Evolutionary conservation across 92 coral and sea anemone genomes (phyloP), one percentile per base, ranked within the genome.

Genomic region (Muricea muricata): DNA sequence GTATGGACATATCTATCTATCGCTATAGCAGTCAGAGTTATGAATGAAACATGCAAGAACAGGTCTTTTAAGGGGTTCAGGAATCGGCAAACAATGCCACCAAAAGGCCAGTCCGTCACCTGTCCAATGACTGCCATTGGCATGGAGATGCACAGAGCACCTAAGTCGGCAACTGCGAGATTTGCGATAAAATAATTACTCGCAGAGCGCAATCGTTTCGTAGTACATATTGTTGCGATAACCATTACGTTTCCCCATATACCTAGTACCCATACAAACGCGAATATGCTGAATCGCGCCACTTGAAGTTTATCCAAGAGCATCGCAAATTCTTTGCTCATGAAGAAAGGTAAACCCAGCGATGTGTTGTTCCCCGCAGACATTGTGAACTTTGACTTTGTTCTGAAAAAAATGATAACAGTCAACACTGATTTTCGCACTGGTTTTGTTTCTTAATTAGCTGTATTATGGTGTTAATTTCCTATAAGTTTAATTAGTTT

Each of bases 221-320:
- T 41, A 55, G 83, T 55, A 37, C 61, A 78, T 32, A 78, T 78
- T 4, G 83, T 56, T 21, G 45, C 28, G 33, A 78, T 78, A 52
- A 78, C 83, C 70, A 78, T 78, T 7, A 78, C 21, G 71, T 78
- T 78, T 7, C 83, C 83, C 83, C 83, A 78, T 5, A 78, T 33
- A 26, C 83, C 83, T 7, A 78, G 46, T n/a, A 78, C 70, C 18
- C 55, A 78, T 1, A 78, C 83, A 26, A 78, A 78, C 0, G 83
- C 15, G 71, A 78, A 78, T 31, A 78, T 78, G 26, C 83, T 78
- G 32, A 78, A 40, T n/a, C 63, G 70, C 1, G 55, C 83, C 0
- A 56, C 83, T n/a, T 55, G 83, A 12, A 78, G 39, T 20, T 55
- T 32, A 4, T 78, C 69, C 7, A 58, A 26, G 2, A 78, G 71